phyloP scores from a whole-genome alignment of 2,888 invertebrate genomes.

The Hydropsyche betteni region DNA sequence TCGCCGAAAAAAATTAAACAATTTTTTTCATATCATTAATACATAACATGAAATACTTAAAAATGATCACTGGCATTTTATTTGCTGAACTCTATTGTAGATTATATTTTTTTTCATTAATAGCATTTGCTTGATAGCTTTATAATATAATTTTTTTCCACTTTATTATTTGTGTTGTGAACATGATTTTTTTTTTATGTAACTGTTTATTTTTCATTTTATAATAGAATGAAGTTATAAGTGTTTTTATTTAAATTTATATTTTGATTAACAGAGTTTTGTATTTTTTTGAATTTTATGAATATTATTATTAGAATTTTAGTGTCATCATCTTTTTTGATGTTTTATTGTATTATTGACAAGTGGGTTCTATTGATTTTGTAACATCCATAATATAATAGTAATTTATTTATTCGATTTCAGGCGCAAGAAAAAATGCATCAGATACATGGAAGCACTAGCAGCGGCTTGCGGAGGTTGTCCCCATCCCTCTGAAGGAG shows the following conservation, averaged over 20 bases:
- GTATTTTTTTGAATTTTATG: neutral
- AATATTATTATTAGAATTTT: conserved; percentile 25
- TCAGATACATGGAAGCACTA: conserved; percentile 91
- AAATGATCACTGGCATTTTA: too few relatives aligned
- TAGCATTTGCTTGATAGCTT: too few relatives aligned
- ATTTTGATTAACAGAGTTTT: neutral
- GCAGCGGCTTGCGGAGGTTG: conserved; percentile 70
- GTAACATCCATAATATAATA: neutral
- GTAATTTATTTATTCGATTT: conserved; percentile 54
- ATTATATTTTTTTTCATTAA: too few relatives aligned
- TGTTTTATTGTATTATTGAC: conserved; percentile 53
- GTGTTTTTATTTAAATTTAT: conserved; percentile 3
- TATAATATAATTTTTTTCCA: too few relatives aligned
- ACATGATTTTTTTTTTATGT: too few relatives aligned
- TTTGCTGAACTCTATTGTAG: too few relatives aligned
- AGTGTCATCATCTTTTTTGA: conserved; percentile 37
- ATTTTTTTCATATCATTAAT: too few relatives aligned
- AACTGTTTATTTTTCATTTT: neutral
- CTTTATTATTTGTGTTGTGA: too few relatives aligned
- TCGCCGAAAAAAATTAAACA: too few relatives aligned
- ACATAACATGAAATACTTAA: too few relatives aligned
- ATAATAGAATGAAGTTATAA: neutral
- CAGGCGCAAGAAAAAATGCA: conserved; percentile 98
- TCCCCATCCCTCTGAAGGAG: conserved; percentile 82
- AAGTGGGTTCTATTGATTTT: conserved; percentile 19